These are phyloP conservation scores for Microctenopoma stevenorrisi DNA, from an alignment of 2,797 vertebrate genomes.

Conservation along the genomic window DNA sequence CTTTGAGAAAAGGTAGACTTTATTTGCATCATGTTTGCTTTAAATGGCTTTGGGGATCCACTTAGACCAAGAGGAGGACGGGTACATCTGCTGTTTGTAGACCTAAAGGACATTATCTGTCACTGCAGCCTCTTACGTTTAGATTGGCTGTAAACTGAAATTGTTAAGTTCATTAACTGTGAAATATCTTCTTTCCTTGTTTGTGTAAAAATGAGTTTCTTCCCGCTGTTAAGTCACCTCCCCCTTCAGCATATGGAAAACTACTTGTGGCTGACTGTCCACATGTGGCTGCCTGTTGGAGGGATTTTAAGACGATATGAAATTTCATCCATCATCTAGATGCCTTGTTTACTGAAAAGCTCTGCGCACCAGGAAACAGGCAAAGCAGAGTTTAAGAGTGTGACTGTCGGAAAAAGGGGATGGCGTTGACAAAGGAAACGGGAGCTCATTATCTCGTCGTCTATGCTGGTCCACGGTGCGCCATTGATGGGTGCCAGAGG, in stretches of 20 bases:
- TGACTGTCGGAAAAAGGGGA: constrained; percentile 22
- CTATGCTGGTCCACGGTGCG: constrained; percentile 77
- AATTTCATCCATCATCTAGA: constrained; percentile 52
- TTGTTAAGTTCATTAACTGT: neutral
- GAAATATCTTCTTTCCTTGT: neutral
- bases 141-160: neutral
- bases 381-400: constrained; percentile 52
- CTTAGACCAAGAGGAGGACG: neutral
- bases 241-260: neutral
- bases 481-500: constrained; percentile 63
- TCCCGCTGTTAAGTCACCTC: neutral
- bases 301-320: constrained; percentile 62
- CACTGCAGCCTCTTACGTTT: neutral
- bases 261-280: constrained; percentile 1
- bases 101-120: constrained; percentile 1
- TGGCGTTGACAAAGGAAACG: constrained; percentile 79
- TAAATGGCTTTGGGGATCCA: constrained; percentile 16
- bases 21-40: neutral
- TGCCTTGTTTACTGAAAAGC: constrained; percentile 68
- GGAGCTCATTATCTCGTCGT: constrained; percentile 77
- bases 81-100: neutral
- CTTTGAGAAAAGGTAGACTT: neutral
- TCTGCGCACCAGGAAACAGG: constrained; percentile 36
- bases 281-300: constrained; percentile 14
- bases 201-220: neutral